Evolutionary conservation across 64 coral and sea anemone genomes (phyloP).

Genomic region (Anthopleura sola): DNA sequence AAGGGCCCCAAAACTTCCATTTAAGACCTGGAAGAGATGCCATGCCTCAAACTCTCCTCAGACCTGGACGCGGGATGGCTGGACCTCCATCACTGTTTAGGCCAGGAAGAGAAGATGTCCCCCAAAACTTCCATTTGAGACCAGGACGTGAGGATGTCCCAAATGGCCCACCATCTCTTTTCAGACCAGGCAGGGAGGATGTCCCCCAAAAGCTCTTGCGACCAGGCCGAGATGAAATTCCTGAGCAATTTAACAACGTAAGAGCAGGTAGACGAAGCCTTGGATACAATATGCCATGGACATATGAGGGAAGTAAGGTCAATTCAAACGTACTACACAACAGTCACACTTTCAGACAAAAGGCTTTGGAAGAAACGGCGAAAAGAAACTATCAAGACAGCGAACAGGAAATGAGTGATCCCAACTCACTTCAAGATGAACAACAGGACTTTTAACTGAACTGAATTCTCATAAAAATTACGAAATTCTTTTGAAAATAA

Average conservation of each 20-base stretch:
- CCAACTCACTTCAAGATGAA: neutral
- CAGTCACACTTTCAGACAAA: constrained; percentile 19
- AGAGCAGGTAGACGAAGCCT: neutral
- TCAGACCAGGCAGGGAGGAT: constrained; percentile 14
- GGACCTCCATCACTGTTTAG: neutral
- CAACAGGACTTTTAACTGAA: neutral
- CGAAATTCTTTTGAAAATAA: neutral
- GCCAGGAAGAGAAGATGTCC: constrained; percentile 27
- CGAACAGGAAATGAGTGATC: neutral
- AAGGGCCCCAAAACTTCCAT: neutral
- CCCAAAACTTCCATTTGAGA: neutral
- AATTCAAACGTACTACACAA: constrained; percentile 1
- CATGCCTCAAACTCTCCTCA: neutral
- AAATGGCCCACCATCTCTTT: neutral
- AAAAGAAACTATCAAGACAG: neutral
- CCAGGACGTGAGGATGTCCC: constrained; percentile 3
- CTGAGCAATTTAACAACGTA: neutral
- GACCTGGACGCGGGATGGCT: neutral
- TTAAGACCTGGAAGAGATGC: constrained; percentile 1
- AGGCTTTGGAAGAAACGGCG: constrained; percentile 9
- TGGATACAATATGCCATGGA: constrained; percentile 28
- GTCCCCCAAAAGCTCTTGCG: neutral
- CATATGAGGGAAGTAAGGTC: neutral
- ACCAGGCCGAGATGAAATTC: neutral
- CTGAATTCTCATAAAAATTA: neutral